Percentiles rank a stretch among this genome's conserved stretches.
These are phyloP conservation scores for Dendrolimus houi DNA, from an alignment of 2,888 invertebrate genomes.

Conservation along the genomic window DNA sequence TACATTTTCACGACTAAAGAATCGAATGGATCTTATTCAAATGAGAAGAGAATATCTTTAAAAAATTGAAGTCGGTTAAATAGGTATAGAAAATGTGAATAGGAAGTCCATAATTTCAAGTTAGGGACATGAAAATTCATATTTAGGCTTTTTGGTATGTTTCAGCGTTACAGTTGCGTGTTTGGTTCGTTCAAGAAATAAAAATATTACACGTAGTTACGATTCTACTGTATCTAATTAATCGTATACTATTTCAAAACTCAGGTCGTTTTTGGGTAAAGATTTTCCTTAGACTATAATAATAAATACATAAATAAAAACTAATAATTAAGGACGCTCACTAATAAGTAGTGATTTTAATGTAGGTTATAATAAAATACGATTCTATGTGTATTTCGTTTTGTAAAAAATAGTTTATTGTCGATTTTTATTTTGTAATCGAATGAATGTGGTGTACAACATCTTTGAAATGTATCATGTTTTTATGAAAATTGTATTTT, in stretches of 20 bases:
- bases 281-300: constrained; percentile 21
- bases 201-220: too few species aligned
- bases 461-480: neutral
- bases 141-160: too few species aligned
- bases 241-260: constrained; percentile 5
- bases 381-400: constrained; percentile 45
- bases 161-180: too few species aligned
- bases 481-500: neutral
- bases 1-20: too few species aligned
- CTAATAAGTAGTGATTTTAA: constrained; percentile 41
- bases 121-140: too few species aligned
- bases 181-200: too few species aligned
- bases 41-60: too few species aligned
- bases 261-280: neutral
- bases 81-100: too few species aligned
- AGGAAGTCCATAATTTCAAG: too few species aligned
- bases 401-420: constrained; percentile 1
- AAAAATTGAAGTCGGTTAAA: too few species aligned
- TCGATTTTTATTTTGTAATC: constrained; percentile 7
- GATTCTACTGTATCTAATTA: too few species aligned
- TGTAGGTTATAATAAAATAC: constrained; percentile 34
- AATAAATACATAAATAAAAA: constrained; percentile 33
- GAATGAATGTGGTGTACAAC: constrained; percentile 1
- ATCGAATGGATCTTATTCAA: too few species aligned
- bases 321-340: constrained; percentile 59